These are phyloP conservation scores for Apostichopus japonicus DNA, from an alignment of 35 echinoderm and acorn worm species.

Conservation along the genomic window DNA sequence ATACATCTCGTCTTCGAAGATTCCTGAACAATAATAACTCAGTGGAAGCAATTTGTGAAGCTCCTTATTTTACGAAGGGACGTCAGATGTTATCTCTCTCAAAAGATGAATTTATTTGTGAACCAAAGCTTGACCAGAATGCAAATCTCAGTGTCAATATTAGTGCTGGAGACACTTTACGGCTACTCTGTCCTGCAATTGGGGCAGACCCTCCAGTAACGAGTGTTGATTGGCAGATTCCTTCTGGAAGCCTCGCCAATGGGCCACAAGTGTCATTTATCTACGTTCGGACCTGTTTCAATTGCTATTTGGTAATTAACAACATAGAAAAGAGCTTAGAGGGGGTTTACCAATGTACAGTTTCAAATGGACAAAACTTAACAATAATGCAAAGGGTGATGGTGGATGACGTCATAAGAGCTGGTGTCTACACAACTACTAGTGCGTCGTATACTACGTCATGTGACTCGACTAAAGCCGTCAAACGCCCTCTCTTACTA, in stretches of 20 bases:
- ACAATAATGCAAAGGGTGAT: not conserved
- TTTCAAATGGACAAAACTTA: not conserved
- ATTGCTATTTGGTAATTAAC: not conserved
- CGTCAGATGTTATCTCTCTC: not conserved
- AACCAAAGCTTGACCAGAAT: not conserved
- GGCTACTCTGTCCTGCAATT: not conserved
- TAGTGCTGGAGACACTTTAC: not conserved
- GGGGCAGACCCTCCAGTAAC: not conserved
- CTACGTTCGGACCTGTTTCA: not conserved
- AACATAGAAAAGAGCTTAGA: not conserved
- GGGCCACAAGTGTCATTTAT: not conserved
- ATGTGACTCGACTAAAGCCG: not conserved
- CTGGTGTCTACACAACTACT: not conserved
- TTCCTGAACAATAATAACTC: not conserved
- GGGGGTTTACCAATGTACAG: not conserved
- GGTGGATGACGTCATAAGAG: not conserved
- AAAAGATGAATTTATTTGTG: not conserved
- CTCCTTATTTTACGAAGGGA: not conserved
- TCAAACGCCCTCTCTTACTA: not conserved
- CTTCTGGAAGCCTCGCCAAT: not conserved
- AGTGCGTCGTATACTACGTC: not conserved
- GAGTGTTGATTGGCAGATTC: not conserved
- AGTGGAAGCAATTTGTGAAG: not conserved
- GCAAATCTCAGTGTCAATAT: not conserved
- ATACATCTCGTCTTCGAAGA: not conserved